A percentile compares a stretch with the other conserved stretches of the same genome.
Evolutionary conservation across 2,888 invertebrate genomes (phyloP).

Genomic region (Sarcophaga rosellei): DNA sequence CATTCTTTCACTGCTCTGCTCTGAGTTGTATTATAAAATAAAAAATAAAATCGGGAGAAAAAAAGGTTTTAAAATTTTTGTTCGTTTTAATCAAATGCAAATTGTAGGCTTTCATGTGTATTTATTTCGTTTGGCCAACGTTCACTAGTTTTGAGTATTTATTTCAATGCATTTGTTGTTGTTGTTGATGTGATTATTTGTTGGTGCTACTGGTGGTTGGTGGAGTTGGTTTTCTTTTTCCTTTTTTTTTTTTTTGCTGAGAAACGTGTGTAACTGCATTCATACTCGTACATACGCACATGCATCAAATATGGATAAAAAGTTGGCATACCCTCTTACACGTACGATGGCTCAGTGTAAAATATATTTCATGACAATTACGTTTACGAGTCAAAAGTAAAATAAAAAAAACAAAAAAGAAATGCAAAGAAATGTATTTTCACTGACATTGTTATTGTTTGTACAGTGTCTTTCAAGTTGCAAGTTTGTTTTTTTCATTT

Average conservation of each 20-base stretch:
- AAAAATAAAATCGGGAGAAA: conserved; percentile 40
- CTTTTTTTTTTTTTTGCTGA: background rate
- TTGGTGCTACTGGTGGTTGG: background rate
- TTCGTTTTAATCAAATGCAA: conserved; percentile 66
- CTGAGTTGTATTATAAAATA: background rate
- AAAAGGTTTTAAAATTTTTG: conserved; percentile 14
- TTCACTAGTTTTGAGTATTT: conserved; percentile 50
- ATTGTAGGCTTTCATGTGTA: conserved; percentile 64
- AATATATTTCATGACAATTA: conserved; percentile 62
- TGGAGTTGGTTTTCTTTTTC: background rate
- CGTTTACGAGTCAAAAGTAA: conserved; percentile 36
- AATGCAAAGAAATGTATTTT: too few species aligned
- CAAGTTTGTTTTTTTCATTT: too few species aligned
- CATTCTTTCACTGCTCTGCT: background rate
- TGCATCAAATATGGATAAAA: background rate
- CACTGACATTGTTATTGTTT: too few species aligned
- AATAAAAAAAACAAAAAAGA: background rate
- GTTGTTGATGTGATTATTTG: background rate
- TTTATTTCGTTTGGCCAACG: conserved; percentile 50
- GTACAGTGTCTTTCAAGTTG: too few species aligned
- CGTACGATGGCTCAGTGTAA: background rate
- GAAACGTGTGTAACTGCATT: background rate
- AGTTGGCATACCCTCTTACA: background rate
- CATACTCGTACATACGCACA: background rate
- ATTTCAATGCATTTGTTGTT: conserved; percentile 15